Evolutionary conservation across 2,797 vertebrate genomes (phyloP).

Genomic region (Perodicticus potto): DNA sequence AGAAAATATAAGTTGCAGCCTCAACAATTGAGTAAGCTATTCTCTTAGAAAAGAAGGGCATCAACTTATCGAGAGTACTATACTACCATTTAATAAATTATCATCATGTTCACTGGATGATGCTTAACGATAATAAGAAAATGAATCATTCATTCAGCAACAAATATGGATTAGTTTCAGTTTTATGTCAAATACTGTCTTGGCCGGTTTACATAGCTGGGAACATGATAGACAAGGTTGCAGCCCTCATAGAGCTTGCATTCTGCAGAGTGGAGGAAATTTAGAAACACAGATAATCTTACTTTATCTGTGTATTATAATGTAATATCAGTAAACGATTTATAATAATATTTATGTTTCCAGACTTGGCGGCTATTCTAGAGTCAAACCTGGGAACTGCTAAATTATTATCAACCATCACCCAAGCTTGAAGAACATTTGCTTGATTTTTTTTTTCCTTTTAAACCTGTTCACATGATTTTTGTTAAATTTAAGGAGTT

Average conservation of each 20-base stretch:
- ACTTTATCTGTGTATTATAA: conserved; percentile 36
- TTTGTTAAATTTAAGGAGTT: conserved; percentile 61
- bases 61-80: neutral
- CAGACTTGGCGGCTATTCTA: neutral
- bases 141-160: conserved; percentile 6
- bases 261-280: neutral
- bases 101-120: neutral
- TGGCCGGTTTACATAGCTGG: neutral
- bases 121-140: conserved; percentile 20
- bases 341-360: conserved; percentile 5
- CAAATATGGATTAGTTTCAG: neutral
- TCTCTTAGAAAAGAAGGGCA: conserved; percentile 1
- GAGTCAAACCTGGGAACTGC: neutral
- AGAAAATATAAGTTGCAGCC: conserved; percentile 27
- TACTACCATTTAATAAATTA: conserved; percentile 34
- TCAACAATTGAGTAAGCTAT: neutral
- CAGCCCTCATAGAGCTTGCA: neutral
- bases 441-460: conserved; percentile 51
- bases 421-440: conserved; percentile 48
- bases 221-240: neutral
- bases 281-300: conserved; percentile 11
- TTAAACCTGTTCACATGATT: conserved; percentile 32
- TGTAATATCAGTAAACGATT: neutral
- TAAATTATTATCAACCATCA: neutral
- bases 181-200: neutral